Conservation (phyloP, 2,797 vertebrate species). For the Enteromius fasciolatus region DNA sequence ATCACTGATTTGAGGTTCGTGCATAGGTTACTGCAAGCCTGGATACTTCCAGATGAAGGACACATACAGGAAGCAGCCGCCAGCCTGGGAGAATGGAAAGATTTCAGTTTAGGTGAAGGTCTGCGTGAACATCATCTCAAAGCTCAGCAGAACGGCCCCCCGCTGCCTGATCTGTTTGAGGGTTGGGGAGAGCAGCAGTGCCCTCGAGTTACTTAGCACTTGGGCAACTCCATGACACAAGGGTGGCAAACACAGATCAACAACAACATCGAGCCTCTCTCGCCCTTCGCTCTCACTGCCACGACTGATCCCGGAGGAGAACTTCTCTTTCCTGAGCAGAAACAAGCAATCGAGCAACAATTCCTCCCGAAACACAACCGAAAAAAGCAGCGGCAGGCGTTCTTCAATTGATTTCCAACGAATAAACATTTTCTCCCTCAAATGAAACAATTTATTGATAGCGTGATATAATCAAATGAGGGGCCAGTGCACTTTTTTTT, state of each 20-base stretch:
- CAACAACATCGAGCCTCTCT: constrained; percentile 74
- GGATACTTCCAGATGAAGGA: constrained; percentile 53
- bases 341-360: constrained; percentile 75
- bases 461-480: constrained; percentile 95
- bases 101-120: constrained; percentile 52
- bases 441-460: constrained; percentile 99
- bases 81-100: constrained; percentile 37
- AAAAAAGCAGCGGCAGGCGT: constrained; percentile 84
- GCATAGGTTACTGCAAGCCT: constrained; percentile 46
- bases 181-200: constrained; percentile 25
- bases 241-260: constrained; percentile 79
- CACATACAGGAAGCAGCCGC: constrained; percentile 33
- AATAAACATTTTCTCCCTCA: constrained; percentile 95
- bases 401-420: constrained; percentile 97
- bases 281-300: constrained; percentile 53
- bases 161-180: constrained; percentile 46
- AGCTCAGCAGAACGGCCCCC: constrained; percentile 29
- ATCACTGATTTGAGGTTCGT: constrained; percentile 39
- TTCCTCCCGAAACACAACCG: constrained; percentile 83
- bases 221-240: constrained; percentile 75
- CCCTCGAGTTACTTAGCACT: constrained; percentile 66
- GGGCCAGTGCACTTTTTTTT: constrained; percentile 82
- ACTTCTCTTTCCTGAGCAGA: constrained; percentile 70
- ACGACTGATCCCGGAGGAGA: constrained; percentile 52
- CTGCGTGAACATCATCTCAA: constrained; percentile 52